Evolutionary conservation across 2,797 vertebrate species (phyloP), one percentile per base, ranked within the genome.

Genomic region (Vireo griseus): DNA sequence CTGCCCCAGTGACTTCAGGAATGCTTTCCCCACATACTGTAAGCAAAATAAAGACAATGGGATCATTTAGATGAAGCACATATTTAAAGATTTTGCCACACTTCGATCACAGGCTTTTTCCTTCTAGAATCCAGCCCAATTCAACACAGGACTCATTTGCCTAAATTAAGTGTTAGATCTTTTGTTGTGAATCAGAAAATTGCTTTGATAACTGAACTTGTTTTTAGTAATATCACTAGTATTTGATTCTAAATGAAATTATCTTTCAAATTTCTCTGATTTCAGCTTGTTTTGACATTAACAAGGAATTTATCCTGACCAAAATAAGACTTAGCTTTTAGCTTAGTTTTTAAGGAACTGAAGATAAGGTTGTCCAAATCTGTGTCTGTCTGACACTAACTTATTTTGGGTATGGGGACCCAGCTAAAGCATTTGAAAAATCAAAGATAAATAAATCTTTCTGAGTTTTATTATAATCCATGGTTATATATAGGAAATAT

Each of bases 171-270:
- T 8, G 16, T n/a, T 48, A 39, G 19, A 29, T 39, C 19, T 69
- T 78, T 35, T 29, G 6, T 33, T 58, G 21, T 58, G 33, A 62
- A 40, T 25, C 8, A 8, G 24, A 47, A 81, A 80, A 81, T 51
- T 0, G 0, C 14, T 61, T 31, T 67, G 21, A 47, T 35, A 69
- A 63, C 7, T 31, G 33, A 61, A 33, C 6, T 57, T 57, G 26
- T 42, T 72, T 78, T 61, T 24, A 72, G n/a, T 25, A 16, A 1
- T 16, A 54, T n/a, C 24, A 31, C 16, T 25, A 11, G 11, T 67
- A 19, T 40, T 58, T 80, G 2, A 25, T 14, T 57, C 9, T 31
- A 50, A 74, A 42, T 50, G 1, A 65, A 84, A 35, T 18, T 29
- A 21, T 39, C 33, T 71, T 68, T 40, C 47, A 37, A 24, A 66